These are phyloP conservation scores for Epirrhoe alternata DNA, from an alignment of 2,888 invertebrate genomes.

Conservation along the genomic window DNA sequence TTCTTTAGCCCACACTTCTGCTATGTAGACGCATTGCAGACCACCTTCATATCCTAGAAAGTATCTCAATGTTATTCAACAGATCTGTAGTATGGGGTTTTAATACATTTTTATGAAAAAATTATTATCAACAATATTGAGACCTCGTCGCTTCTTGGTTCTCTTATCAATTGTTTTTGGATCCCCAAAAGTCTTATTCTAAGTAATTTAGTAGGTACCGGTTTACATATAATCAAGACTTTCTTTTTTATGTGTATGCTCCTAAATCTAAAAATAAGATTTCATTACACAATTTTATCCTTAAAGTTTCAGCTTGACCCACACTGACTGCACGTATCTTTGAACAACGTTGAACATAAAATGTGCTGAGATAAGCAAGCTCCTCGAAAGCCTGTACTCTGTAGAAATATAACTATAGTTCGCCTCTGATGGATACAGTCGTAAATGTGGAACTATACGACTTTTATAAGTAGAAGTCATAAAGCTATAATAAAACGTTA, in stretches of 20 bases:
- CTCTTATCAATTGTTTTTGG: too few relatives aligned
- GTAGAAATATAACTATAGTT: not conserved
- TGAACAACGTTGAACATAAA: not conserved
- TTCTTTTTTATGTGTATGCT: not conserved
- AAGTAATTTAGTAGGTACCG: too few relatives aligned
- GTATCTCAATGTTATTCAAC: not conserved
- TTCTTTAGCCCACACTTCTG: conserved; percentile 88
- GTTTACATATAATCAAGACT: too few relatives aligned
- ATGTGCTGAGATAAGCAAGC: not conserved
- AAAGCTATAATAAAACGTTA: not conserved
- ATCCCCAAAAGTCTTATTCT: too few relatives aligned
- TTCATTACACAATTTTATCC: not conserved
- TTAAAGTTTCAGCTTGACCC: not conserved
- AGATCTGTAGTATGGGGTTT: too few relatives aligned
- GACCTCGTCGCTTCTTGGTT: too few relatives aligned
- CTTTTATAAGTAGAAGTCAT: not conserved
- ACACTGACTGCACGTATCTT: not conserved
- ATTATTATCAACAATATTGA: too few relatives aligned
- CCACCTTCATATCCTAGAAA: conserved; percentile 90
- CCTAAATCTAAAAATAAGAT: not conserved
- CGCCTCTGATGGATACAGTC: not conserved
- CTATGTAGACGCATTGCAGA: conserved; percentile 88
- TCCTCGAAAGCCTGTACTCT: not conserved
- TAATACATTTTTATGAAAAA: too few relatives aligned
- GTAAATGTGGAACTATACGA: conserved; percentile 1